Conservation (phyloP, 2,888 invertebrate species). For the Argyra leucocephala region DNA sequence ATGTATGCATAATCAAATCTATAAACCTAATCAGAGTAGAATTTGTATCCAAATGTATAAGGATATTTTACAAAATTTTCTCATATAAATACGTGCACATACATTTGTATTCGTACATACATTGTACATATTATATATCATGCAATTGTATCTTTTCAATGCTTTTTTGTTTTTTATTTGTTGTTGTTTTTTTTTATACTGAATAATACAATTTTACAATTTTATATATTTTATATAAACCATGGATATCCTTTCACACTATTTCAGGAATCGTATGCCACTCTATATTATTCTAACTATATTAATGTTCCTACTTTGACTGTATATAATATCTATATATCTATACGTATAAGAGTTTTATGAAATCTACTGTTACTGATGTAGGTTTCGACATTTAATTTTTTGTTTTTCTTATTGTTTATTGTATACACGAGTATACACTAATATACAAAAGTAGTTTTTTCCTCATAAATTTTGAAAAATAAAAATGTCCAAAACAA, state of each 20-base stretch:
- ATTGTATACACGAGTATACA: neutral
- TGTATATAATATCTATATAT: neutral
- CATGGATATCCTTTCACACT: slow-evolving; percentile 2
- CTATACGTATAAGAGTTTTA: no score
- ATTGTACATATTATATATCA: neutral
- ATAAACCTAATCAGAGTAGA: no score
- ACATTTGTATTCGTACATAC: neutral
- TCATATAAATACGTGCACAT: no score
- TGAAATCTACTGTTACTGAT: no score
- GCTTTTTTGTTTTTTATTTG: neutral
- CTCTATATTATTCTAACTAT: neutral
- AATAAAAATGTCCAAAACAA: neutral
- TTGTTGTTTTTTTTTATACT: neutral
- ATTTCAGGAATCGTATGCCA: neutral
- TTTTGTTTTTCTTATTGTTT: neutral
- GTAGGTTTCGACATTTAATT: neutral
- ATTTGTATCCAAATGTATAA: no score
- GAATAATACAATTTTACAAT: neutral
- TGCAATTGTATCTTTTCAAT: neutral
- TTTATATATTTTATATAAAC: neutral
- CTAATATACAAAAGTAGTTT: neutral
- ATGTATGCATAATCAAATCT: no score
- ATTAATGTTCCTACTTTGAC: neutral
- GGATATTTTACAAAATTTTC: no score
- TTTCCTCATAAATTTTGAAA: neutral